A percentile compares a stretch with the other conserved stretches of the same genome.
Conservation (phyloP, 2,797 vertebrate species). For the Antrozous pallidus region DNA sequence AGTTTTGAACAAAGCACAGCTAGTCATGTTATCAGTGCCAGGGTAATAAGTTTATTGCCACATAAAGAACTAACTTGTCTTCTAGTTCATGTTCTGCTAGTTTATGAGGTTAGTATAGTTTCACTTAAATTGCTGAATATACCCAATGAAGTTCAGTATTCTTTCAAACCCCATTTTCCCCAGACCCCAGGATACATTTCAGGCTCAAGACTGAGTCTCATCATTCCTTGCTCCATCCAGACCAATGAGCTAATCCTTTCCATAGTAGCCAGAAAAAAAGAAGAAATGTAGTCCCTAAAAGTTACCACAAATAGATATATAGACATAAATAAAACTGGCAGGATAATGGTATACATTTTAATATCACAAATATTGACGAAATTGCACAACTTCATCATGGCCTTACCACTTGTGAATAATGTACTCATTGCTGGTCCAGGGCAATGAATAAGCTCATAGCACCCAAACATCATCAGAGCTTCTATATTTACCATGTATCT, state of each 20-base stretch:
- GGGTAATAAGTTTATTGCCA: neutral
- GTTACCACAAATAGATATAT: constrained; percentile 37
- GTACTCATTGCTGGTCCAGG: constrained; percentile 54
- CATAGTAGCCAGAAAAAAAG: constrained; percentile 51
- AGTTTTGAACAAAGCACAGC: constrained; percentile 50
- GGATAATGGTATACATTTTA: constrained; percentile 40
- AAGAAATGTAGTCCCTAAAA: constrained; percentile 30
- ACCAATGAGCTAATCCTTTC: constrained; percentile 57
- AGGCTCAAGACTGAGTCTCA: constrained; percentile 42
- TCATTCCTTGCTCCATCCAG: neutral
- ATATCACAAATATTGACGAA: constrained; percentile 41
- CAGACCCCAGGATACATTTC: constrained; percentile 46
- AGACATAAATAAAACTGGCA: neutral
- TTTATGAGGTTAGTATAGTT: constrained; percentile 46
- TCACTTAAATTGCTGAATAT: constrained; percentile 53
- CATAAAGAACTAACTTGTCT: constrained; percentile 37
- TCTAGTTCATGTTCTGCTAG: constrained; percentile 36
- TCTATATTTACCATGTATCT: constrained; percentile 73
- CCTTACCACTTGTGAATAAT: constrained; percentile 51
- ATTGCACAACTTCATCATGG: neutral
- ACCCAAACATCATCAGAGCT: constrained; percentile 63
- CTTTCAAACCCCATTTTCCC: constrained; percentile 55
- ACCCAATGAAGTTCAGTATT: constrained; percentile 35
- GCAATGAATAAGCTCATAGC: constrained; percentile 64
- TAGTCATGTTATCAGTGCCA: constrained; percentile 42